Evolutionary conservation across 2,113 vertebrate genomes (phyloP), one percentile per base, ranked within the genome.

Genomic region (Percina caprodes): DNA sequence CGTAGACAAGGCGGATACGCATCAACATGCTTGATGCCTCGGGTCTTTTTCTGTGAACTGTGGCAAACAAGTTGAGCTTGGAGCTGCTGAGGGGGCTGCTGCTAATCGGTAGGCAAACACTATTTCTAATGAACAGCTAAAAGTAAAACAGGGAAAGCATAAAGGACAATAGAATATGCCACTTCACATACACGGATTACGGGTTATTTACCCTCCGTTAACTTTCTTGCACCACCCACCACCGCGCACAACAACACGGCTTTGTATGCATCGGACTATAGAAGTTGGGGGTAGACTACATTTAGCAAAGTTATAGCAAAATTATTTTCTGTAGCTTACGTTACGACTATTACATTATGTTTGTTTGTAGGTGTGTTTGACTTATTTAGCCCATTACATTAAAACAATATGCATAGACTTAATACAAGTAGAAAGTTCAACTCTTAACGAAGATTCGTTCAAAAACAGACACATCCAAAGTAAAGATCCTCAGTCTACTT

Each of bases 31-130:
- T 71, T 56, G 49, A 58, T 56, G 76, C 42, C 33, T 58, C 54
- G 21, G 48, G 33, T 24, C 6, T 54, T 67, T 62, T 84, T 80
- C 62, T 83, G 70, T 51, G 24, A 83, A 67, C 73, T 62, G 80
- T 58, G 13, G 48, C 48, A 69, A 85, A 89, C 84, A 88, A 90
- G 65, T 83, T 73, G 72, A 35, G 52, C 16, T 9, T 21, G 67
- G 74, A 74, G 21, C 26, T 33, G 26, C 52, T 0, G 11, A 19
- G 51, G 48, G 52, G 12, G 10, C 69, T 26, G 16, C 75, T 3
- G 23, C 59, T 45, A 76, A 63, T 14, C 67, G 89, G 91, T 90
- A 90, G 61, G 92, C 3, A 49, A 74, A 84, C 5, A 23, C 16
- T 23, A 13, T 54, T 68, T 66, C 4, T 48, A 45, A 39, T 6